A percentile compares a stretch with the other conserved stretches of the same genome.
phyloP scores from a whole-genome alignment of 2,888 invertebrate genomes.

The Sphaeridia pumilis region DNA sequence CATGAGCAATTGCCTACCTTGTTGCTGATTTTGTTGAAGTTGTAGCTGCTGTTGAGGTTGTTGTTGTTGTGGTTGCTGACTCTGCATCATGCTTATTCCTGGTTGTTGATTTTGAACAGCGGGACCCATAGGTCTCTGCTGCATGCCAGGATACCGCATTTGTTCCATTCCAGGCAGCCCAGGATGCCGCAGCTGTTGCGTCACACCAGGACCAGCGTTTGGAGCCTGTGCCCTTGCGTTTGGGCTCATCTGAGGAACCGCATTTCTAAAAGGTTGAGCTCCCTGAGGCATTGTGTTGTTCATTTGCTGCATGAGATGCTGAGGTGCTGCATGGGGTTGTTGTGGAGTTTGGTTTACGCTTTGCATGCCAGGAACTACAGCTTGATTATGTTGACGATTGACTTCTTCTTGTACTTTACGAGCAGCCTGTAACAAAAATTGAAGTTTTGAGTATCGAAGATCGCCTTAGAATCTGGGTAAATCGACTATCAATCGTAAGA shows the following conservation, averaged over 20 bases:
- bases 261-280: conserved; percentile 31
- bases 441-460: no score
- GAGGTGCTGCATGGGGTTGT: conserved; percentile 42
- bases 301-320: conserved; percentile 45
- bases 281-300: conserved; percentile 33
- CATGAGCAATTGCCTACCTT: no score
- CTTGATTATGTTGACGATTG: conserved; percentile 73
- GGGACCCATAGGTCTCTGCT: conserved; percentile 37
- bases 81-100: conserved; percentile 21
- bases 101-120: conserved; percentile 23
- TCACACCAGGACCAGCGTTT: conserved; percentile 14
- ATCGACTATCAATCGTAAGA: not conserved
- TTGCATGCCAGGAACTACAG: conserved; percentile 49
- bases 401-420: conserved; percentile 74
- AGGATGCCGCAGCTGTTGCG: conserved; percentile 24
- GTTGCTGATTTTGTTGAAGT: conserved; percentile 15
- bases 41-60: conserved; percentile 20
- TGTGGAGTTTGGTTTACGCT: conserved; percentile 40
- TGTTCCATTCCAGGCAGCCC: conserved; percentile 41
- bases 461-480: not conserved
- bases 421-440: conserved; percentile 27
- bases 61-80: conserved; percentile 19
- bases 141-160: conserved; percentile 41
- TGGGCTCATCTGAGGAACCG: conserved; percentile 33
- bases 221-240: conserved; percentile 22